These are phyloP conservation scores for Stenchaetothrips biformis DNA, from an alignment of 2,888 invertebrate species.

Conservation along the genomic window DNA sequence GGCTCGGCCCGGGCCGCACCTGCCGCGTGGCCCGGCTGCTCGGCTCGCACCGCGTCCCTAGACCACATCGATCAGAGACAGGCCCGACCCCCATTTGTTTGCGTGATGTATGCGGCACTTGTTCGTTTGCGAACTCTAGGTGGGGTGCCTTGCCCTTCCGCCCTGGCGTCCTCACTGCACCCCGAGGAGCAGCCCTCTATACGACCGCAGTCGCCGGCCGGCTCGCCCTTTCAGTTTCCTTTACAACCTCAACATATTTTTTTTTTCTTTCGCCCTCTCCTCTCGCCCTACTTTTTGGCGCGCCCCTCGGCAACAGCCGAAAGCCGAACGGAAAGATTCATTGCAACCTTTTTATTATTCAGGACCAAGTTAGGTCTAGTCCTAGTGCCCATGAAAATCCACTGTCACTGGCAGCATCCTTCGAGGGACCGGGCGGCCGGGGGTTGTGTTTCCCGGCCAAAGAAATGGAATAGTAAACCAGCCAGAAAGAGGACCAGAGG, in stretches of 20 bases:
- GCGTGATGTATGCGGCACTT: constrained; percentile 24
- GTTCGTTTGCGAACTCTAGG: not conserved
- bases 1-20: not conserved
- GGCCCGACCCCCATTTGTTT: not conserved
- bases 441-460: not conserved
- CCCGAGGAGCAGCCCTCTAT: not conserved
- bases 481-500: not conserved
- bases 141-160: not conserved
- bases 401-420: not conserved
- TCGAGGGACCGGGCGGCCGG: not conserved
- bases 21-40: not conserved
- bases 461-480: constrained; percentile 23
- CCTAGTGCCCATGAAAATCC: not conserved
- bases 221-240: not conserved
- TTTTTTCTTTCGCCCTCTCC: not conserved
- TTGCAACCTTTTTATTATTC: constrained; percentile 24
- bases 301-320: not conserved
- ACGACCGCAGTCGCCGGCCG: not conserved
- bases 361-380: constrained; percentile 5
- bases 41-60: not conserved
- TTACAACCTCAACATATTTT: not conserved
- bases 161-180: not conserved
- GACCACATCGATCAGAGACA: constrained; percentile 3
- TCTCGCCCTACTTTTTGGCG: not conserved
- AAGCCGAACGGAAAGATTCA: constrained; percentile 14